Percentiles rank a stretch among this genome's conserved stretches.
Evolutionary conservation across 2,888 invertebrate genomes (phyloP).

Genomic region (Tortrix viridana): DNA sequence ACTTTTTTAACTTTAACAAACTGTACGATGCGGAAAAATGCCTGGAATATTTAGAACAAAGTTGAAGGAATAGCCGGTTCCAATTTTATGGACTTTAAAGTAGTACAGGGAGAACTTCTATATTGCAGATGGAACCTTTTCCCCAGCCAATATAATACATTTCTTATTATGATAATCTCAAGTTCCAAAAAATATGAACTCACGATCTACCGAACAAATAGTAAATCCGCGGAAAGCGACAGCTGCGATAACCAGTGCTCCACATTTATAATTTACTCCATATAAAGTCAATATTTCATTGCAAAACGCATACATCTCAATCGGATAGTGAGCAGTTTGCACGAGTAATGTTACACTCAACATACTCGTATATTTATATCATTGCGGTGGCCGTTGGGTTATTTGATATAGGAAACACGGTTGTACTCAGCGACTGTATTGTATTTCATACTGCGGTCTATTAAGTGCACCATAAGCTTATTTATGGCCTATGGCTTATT

Average conservation of each 20-base stretch:
- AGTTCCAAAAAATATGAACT: no score
- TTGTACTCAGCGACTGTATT: conserved; percentile 19
- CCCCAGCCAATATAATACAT: no score
- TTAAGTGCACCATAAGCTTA: conserved; percentile 29
- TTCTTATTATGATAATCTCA: no score
- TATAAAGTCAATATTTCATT: neutral
- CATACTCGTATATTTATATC: conserved; percentile 21
- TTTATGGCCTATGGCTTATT: conserved; percentile 30
- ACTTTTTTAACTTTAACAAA: no score
- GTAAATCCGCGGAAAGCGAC: neutral
- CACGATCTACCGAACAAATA: neutral
- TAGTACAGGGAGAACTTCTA: no score
- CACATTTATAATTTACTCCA: neutral
- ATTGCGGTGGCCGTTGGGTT: conserved; percentile 29
- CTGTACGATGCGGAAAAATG: no score
- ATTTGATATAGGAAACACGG: conserved; percentile 37
- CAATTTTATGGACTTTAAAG: no score
- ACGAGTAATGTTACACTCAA: conserved; percentile 30
- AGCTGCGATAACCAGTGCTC: neutral
- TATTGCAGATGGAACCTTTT: no score
- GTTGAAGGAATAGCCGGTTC: no score
- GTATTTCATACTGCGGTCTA: conserved; percentile 30
- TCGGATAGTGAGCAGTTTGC: conserved; percentile 32
- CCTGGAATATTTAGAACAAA: no score
- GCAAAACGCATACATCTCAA: conserved; percentile 16